A percentile compares a stretch with the other conserved stretches of the same genome.
These are phyloP conservation scores for Craseonycteris thonglongyai DNA, from an alignment of 2,113 vertebrate species.

Conservation along the genomic window DNA sequence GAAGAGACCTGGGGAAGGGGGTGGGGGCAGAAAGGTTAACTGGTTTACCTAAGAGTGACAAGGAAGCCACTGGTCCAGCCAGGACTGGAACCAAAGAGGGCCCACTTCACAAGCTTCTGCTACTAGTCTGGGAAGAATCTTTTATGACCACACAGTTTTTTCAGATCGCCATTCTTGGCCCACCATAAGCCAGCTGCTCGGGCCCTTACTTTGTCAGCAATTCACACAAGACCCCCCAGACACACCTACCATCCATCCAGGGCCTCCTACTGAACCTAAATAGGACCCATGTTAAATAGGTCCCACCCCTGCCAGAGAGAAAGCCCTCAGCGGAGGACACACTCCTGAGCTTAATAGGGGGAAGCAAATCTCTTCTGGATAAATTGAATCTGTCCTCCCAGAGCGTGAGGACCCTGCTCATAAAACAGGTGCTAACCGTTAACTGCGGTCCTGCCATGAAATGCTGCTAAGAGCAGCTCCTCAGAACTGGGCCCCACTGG, in stretches of 20 bases:
- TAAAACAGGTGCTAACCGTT: conserved; percentile 66
- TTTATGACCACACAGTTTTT: not conserved
- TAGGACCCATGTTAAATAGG: not conserved
- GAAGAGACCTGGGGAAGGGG: not conserved
- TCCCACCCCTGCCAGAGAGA: not conserved
- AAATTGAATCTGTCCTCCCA: conserved; percentile 45
- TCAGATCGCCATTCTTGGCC: not conserved
- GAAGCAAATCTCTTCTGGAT: conserved; percentile 41
- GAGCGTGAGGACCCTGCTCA: conserved; percentile 37
- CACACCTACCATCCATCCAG: not conserved
- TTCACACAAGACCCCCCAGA: not conserved
- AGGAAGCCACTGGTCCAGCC: not conserved
- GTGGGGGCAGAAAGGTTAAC: conserved; percentile 9
- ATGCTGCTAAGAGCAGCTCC: conserved; percentile 41
- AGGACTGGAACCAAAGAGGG: not conserved
- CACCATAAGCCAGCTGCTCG: not conserved
- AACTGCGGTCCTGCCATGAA: conserved; percentile 59
- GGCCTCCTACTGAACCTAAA: not conserved
- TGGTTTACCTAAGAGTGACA: not conserved
- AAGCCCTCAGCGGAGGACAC: conserved; percentile 11
- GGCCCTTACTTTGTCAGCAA: not conserved
- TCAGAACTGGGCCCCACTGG: not conserved
- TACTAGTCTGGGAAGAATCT: not conserved
- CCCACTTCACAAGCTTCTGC: not conserved
- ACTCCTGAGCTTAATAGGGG: not conserved